Base-by-base conservation (phyloP, 2,888 invertebrate species). In the Nomada ferruginata region DNA sequence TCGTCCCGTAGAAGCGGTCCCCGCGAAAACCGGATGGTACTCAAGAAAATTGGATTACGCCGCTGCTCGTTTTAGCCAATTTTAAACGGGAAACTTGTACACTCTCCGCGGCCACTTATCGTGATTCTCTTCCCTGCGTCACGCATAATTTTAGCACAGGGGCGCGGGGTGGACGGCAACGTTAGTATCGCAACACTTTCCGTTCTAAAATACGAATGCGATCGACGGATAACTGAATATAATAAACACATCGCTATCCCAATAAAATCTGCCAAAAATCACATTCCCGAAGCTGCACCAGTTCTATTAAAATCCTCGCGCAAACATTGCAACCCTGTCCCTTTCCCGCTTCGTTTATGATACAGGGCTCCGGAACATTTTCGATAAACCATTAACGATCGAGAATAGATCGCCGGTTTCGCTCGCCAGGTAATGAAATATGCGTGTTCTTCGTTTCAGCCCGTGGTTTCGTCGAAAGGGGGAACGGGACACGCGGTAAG, bases 11-110 rank as follows among this genome's bases (percentile, higher is more conserved):
- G 26, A 2, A 26, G 2, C 2, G 26, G 26, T 26, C 26, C 26
- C 55, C 70, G 59, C 57, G 64, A 50, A 60, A 64, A 55, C 57
- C 47, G 70, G 66, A 57, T 20, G 44, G 64, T 55, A 50, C 68
- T 70, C 83, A 44, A 72, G 64, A 42, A 83, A 84, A 84, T 84
- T 79, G 84, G 79, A 84, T 83, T 84, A 83, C 72, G 69, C 61
- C 55, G 57, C 20, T 66, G 76, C 79, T 79, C 76, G 72, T 79
- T 79, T 84, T 76, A 71, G 65, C 79, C 83, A 78, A 64, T 66
- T 77, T 81, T 82, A 82, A n/a, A 82, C 82, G 50, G 71, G 66
- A 69, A 44, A 63, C 70, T 75, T 66, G 65, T 55, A 23, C 72
- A 36, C 52, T 42, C 20, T 10, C 20, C 53, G 53, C n/a, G 26